Evolutionary conservation across 2,888 invertebrate genomes (phyloP).

Genomic region (Drosophila maculinotata): DNA sequence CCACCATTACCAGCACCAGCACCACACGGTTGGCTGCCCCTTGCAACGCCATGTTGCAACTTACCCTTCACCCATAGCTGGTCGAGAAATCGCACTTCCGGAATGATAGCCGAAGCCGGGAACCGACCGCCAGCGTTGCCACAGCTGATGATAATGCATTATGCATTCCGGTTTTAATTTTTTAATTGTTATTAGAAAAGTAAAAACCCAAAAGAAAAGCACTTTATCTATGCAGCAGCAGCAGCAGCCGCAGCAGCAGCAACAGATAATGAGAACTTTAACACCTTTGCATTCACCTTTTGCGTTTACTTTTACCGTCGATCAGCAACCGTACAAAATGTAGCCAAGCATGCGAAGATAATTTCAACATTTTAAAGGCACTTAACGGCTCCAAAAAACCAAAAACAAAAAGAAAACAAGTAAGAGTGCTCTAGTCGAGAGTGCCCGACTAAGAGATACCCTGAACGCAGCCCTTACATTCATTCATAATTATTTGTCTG

Average conservation of each 20-base stretch:
- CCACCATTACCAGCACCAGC: constrained; percentile 13
- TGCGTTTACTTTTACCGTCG: constrained; percentile 34
- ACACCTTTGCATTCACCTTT: constrained; percentile 54
- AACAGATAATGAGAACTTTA: constrained; percentile 65
- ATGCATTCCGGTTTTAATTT: constrained; percentile 57
- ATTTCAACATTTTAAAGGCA: constrained; percentile 72
- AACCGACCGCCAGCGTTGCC: constrained; percentile 69
- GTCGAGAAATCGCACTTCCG: constrained; percentile 55
- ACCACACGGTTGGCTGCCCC: constrained; percentile 49
- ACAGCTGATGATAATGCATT: constrained; percentile 71
- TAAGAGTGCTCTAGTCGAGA: too few relatives aligned
- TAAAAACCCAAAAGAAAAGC: constrained; percentile 35
- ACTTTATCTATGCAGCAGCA: constrained; percentile 46
- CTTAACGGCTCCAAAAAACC: constrained; percentile 58
- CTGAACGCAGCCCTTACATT: too few relatives aligned
- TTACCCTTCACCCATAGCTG: constrained; percentile 12
- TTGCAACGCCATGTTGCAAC: constrained; percentile 47
- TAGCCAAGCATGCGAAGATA: constrained; percentile 69
- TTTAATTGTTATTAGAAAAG: constrained; percentile 66
- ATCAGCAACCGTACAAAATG: constrained; percentile 30
- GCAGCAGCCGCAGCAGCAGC: constrained; percentile 2
- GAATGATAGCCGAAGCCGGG: constrained; percentile 19
- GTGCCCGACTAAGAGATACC: too few relatives aligned
- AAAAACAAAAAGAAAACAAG: constrained; percentile 17
- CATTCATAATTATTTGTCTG: too few relatives aligned